Conservation (phyloP, 2,113 vertebrate species). For the Prunella himalayana region DNA sequence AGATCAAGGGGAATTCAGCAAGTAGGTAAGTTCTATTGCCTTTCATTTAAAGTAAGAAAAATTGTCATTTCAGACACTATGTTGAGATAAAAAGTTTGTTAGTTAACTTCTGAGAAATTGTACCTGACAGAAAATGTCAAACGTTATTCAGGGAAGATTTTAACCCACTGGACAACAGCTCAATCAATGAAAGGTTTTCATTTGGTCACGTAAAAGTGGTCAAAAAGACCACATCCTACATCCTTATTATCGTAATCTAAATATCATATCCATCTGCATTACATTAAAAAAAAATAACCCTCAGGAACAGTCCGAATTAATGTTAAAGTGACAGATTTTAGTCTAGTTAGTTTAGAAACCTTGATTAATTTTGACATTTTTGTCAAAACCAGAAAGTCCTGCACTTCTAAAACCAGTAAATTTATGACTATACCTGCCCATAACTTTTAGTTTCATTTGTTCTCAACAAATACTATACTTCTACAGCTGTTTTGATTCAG, state of each 20-base stretch:
- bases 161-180: neutral
- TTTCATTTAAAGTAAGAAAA: slow-evolving; percentile 11
- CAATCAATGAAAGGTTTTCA: neutral
- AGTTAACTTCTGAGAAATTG: neutral
- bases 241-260: slow-evolving; percentile 13
- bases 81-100: neutral
- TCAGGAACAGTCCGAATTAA: slow-evolving; percentile 1
- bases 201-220: neutral
- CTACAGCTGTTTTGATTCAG: neutral
- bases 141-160: neutral
- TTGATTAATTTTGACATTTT: slow-evolving; percentile 21
- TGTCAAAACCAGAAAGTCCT: neutral
- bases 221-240: neutral
- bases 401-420: neutral
- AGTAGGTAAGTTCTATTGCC: neutral
- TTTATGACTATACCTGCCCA: neutral
- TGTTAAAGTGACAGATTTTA: slow-evolving; percentile 25
- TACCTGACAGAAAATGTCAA: neutral
- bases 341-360: neutral
- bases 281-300: neutral
- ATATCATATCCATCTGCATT: neutral
- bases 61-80: neutral
- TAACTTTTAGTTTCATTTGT: neutral
- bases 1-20: neutral
- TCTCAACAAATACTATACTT: neutral